Evolutionary conservation across 2,797 vertebrate species (phyloP), one percentile per base, ranked within the genome.

Genomic region (Sebastes iracundus): DNA sequence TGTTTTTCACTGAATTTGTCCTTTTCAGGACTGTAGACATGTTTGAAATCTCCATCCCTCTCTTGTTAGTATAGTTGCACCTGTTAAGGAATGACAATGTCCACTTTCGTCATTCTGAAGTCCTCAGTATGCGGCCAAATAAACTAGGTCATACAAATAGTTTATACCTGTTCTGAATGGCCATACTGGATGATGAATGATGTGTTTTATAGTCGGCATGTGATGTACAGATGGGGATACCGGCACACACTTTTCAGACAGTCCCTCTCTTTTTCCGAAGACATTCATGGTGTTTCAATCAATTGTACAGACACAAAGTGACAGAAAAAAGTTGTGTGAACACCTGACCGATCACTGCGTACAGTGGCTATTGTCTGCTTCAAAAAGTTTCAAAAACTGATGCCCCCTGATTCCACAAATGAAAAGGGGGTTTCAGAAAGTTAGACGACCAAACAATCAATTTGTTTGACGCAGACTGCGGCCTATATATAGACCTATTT

Each of bases 1-100:
- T 82, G 61, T 30, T 60, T 71, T 60, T 27, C 61, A 61, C 52
- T 85, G 70, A 33, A 53, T 73, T 2, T 83, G 71, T 83, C 77
- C 20, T 77, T 74, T 59, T 16, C 27, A 56, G 23, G 42, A 46
- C 64, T 27, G 56, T 32, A 30, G 79, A 81, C 6, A 61, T 62
- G 33, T 77, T 42, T 68, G 20, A 77, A 70, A 65, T 71, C 64
- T 72, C 38, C 64, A 46, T 76, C 68, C 63, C 8, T n/a, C 30
- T 74, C 49, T 49, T 42, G 14, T 59, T 68, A 23, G 61, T 20
- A 76, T 42, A 59, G 30, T 32, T 75, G 68, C 84, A 84, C 69
- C 70, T 77, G 80, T 75, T 79, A 23, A 27, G 25, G 20, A 10
- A 2, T 1, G 33, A 49, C 23, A 11, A 18, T 5, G 7, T 66